A percentile compares a stretch with the other conserved stretches of the same genome.
phyloP scores from a whole-genome alignment of 2,888 invertebrate species.

The Cristatella mucedo region DNA sequence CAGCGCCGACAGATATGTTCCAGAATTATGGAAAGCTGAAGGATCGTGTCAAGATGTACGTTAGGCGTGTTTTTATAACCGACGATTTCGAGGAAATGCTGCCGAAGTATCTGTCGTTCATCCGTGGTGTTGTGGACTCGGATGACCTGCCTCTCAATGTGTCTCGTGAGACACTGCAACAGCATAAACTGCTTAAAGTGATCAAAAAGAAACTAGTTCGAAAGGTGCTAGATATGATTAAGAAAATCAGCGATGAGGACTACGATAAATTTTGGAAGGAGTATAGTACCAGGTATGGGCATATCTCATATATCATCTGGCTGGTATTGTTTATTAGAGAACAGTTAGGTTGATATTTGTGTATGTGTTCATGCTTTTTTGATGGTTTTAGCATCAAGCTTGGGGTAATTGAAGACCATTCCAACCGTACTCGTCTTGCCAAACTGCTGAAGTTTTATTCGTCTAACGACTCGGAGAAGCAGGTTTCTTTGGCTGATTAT shows the following conservation, averaged over 20 bases:
- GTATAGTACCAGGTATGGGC: conserved; percentile 74
- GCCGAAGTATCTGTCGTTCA: conserved; percentile 87
- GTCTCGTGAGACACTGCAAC: conserved; percentile 90
- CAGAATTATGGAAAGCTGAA: conserved; percentile 84
- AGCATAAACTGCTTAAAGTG: conserved; percentile 93
- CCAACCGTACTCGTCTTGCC: conserved; percentile 82
- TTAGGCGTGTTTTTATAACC: conserved; percentile 94
- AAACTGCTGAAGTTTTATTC: conserved; percentile 77
- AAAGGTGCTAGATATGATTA: conserved; percentile 92
- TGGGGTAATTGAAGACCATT: conserved; percentile 92
- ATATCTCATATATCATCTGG: neutral
- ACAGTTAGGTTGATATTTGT: no score
- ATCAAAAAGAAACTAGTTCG: conserved; percentile 97
- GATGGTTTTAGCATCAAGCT: conserved; percentile 56
- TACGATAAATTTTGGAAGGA: conserved; percentile 96
- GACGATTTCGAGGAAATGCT: conserved; percentile 99
- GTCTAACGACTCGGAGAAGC: conserved; percentile 50
- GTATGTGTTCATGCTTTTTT: no score
- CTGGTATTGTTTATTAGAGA: no score
- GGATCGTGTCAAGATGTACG: conserved; percentile 90
- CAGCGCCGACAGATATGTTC: conserved; percentile 77
- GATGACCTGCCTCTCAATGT: conserved; percentile 97
- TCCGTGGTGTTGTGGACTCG: conserved; percentile 91
- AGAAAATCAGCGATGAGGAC: conserved; percentile 75
- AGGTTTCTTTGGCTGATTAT: conserved; percentile 68